Conservation (phyloP, 2,113 vertebrate genomes). For the Calcarius ornatus region DNA sequence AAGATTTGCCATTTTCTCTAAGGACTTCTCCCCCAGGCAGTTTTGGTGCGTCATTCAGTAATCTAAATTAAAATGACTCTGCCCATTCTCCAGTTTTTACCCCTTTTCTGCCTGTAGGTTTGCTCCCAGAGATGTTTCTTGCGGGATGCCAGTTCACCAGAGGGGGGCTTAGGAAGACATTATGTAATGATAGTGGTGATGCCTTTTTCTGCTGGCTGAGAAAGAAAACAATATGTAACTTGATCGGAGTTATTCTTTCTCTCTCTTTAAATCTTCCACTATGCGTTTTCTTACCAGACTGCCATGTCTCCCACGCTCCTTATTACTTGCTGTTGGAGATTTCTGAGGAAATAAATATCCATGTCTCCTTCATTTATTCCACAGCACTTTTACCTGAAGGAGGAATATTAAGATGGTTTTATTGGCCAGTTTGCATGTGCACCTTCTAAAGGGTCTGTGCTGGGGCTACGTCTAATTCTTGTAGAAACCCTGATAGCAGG, state of each 20-base stretch:
- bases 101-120: not conserved
- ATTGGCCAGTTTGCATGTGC: not conserved
- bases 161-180: not conserved
- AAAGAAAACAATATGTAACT: not conserved
- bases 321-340: not conserved
- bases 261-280: not conserved
- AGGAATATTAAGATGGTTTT: not conserved
- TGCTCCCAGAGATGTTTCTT: not conserved
- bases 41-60: not conserved
- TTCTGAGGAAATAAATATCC: not conserved
- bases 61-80: not conserved
- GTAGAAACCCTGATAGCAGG: not conserved
- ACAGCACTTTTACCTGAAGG: not conserved
- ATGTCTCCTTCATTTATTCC: not conserved
- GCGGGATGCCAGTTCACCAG: not conserved
- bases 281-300: not conserved
- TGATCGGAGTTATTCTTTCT: not conserved
- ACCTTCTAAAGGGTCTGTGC: not conserved
- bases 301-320: not conserved
- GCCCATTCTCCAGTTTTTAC: not conserved
- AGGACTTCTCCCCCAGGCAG: slow-evolving; percentile 4
- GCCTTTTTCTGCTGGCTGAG: not conserved
- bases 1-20: slow-evolving; percentile 57
- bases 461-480: not conserved
- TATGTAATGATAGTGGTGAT: not conserved